Conservation (phyloP, 1,140 invertebrate genomes). For the Bombus terrestris region DNA sequence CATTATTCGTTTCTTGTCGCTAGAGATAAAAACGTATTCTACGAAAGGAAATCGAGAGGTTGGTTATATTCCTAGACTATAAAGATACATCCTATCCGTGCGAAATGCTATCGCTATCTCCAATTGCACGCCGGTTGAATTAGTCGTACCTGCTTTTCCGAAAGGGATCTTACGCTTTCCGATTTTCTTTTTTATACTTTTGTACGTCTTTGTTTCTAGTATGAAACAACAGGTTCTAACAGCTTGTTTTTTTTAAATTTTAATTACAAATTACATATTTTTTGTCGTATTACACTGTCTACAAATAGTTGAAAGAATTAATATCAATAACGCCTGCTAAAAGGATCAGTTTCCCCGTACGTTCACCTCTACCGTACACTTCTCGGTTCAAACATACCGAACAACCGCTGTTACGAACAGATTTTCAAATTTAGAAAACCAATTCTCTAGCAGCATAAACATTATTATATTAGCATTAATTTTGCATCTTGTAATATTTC, state of each 20-base stretch:
- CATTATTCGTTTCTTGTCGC: not conserved
- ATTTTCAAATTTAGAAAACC: too few relatives aligned
- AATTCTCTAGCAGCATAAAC: too few relatives aligned
- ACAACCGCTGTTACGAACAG: too few relatives aligned
- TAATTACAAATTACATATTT: too few relatives aligned
- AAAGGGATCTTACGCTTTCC: not conserved
- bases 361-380: too few relatives aligned
- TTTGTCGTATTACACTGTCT: too few relatives aligned
- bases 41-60: not conserved
- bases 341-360: too few relatives aligned
- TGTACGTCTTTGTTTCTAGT: not conserved
- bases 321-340: too few relatives aligned
- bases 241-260: not conserved
- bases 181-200: not conserved
- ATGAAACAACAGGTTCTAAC: not conserved
- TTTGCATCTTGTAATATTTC: too few relatives aligned
- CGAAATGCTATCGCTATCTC: not conserved
- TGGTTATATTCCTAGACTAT: not conserved
- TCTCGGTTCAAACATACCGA: too few relatives aligned
- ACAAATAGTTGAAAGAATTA: too few relatives aligned
- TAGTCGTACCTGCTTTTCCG: not conserved
- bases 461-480: too few relatives aligned
- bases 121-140: not conserved
- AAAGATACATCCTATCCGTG: not conserved
- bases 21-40: not conserved